phyloP scores from a whole-genome alignment of 1,140 invertebrate genomes.

The Drosophila ananassae region DNA sequence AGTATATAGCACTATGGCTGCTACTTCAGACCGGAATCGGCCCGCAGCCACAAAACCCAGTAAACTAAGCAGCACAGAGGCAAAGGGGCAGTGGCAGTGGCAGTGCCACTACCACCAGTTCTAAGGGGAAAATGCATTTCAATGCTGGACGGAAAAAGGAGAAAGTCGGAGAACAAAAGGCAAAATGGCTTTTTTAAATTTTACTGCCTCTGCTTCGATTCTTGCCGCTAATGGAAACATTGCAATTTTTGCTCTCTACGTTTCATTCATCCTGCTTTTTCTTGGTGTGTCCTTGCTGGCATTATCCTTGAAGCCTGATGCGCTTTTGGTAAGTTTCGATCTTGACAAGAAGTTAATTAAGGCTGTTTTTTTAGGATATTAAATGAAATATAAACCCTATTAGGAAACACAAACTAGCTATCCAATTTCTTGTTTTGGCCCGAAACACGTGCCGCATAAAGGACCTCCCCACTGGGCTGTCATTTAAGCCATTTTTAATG shows the following conservation, averaged over 20 bases:
- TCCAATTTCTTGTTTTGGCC: constrained; percentile 7
- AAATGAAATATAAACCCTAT: neutral
- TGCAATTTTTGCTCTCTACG: constrained; percentile 1
- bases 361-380: neutral
- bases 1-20: constrained; percentile 49
- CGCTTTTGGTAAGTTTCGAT: neutral
- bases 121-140: constrained; percentile 27
- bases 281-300: neutral
- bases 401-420: neutral
- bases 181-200: constrained; percentile 43
- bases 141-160: constrained; percentile 25
- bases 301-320: neutral
- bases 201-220: constrained; percentile 38
- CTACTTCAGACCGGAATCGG: constrained; percentile 33
- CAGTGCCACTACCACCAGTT: neutral
- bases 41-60: constrained; percentile 40
- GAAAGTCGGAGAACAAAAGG: constrained; percentile 59
- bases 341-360: neutral
- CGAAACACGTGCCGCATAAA: constrained; percentile 20
- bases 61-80: constrained; percentile 4
- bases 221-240: constrained; percentile 42
- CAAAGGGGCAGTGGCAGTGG: constrained; percentile 13
- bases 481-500: constrained; percentile 73
- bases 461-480: constrained; percentile 12
- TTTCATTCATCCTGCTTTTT: neutral